A percentile compares a stretch with the other conserved stretches of the same genome.
These are phyloP conservation scores for Stegostoma tigrinum DNA, from an alignment of 2,113 vertebrate genomes.

Conservation along the genomic window DNA sequence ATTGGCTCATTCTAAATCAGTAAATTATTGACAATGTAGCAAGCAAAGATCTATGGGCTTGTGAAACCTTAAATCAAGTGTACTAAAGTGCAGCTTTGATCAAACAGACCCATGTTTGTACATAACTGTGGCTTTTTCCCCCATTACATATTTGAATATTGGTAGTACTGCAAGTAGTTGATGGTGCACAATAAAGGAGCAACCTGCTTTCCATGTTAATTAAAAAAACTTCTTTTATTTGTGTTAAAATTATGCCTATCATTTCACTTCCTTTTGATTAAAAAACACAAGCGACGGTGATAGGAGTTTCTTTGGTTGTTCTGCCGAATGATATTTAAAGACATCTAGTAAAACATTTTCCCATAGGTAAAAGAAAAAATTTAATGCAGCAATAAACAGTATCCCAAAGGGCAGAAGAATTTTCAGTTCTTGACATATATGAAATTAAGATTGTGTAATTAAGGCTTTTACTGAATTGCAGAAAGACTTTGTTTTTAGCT, in stretches of 20 bases:
- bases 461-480: not conserved
- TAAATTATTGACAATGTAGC: constrained; percentile 20
- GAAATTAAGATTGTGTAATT: not conserved
- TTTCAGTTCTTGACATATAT: not conserved
- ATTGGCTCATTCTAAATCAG: not conserved
- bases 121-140: not conserved
- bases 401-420: not conserved
- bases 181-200: not conserved
- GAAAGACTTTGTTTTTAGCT: not conserved
- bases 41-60: not conserved
- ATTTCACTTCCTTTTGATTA: not conserved
- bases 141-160: not conserved
- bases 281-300: not conserved
- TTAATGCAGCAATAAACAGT: not conserved
- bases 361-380: not conserved
- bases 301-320: not conserved
- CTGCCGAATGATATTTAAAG: not conserved
- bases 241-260: not conserved
- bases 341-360: not conserved
- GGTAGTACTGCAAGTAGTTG: not conserved
- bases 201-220: not conserved
- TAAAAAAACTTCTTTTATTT: not conserved
- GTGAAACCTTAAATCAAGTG: not conserved
- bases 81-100: not conserved
- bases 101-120: not conserved